Base-by-base conservation (phyloP, 2,888 invertebrate genomes). In the Erebia ligea region DNA sequence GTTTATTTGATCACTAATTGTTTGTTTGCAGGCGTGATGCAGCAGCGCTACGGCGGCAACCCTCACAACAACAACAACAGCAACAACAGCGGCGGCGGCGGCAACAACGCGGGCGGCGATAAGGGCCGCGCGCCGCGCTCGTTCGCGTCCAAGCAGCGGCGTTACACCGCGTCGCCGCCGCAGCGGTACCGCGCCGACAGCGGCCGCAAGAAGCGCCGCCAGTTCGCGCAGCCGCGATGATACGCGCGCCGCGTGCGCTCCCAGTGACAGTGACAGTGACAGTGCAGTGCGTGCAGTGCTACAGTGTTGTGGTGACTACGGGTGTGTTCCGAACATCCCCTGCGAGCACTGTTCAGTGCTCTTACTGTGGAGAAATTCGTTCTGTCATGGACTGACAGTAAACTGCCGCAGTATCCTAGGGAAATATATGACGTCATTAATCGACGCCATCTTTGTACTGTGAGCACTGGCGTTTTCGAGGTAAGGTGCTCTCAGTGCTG, bases 11-110 rank as follows among this genome's bases (percentile, higher is more conserved):
- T 34, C 34, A 6, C 34, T 34, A 6, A 6, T 34, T 34, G 34
- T n/a, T n/a, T 13, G 11, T 6, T 52, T 48, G 5, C 84, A 89
- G 90, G 90, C 56, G 91, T 91, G 59, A 90, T 90, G 83, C 82
- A 82, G 75, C 89, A 88, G 76, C 87, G 91, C 34, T 87, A 84
- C 81, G 83, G 80, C 73, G 78, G 72, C 77, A 34, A 34, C 34
- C 34, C 34, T 5, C 34, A 34, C 34, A 34, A 70, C 68, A 66
- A 52, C 21, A 65, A 82, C 81, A 83, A 79, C 72, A 80, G 76
- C 71, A 34, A 15, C 17, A 34, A 6, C 40, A n/a, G 17, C 63
- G 15, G 6, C 57, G 21, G 10, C 40, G 21, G 17, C 52, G 17
- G n/a, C 13, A 10, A 15, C 56, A 11, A 15, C 65, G 56, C 21